phyloP scores from a whole-genome alignment of 2,888 invertebrate genomes.

The Phyllotreta cruciferae region DNA sequence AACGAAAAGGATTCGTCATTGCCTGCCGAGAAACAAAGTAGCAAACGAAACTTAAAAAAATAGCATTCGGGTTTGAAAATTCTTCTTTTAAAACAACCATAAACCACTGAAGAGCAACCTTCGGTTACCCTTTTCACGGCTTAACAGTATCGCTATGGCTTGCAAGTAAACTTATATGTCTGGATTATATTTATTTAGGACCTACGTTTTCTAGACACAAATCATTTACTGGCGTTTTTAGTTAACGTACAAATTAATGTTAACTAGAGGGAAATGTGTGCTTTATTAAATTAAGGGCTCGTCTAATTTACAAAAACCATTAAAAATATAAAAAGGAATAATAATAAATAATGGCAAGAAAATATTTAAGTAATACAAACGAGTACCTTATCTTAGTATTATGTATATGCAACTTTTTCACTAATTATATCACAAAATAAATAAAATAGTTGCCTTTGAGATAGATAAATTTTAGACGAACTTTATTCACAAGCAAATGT shows the following conservation, averaged over 20 bases:
- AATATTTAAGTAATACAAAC: too few relatives aligned
- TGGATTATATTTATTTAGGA: slow-evolving; percentile 56
- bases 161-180: slow-evolving; percentile 56
- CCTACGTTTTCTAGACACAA: slow-evolving; percentile 59
- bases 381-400: too few relatives aligned
- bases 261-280: slow-evolving; percentile 25
- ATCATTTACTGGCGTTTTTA: slow-evolving; percentile 53
- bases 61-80: neutral
- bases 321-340: too few relatives aligned
- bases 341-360: too few relatives aligned
- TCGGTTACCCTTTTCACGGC: slow-evolving; percentile 41
- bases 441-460: too few relatives aligned
- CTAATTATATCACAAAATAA: too few relatives aligned
- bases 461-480: too few relatives aligned
- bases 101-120: slow-evolving; percentile 7
- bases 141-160: slow-evolving; percentile 56
- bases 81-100: neutral
- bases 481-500: too few relatives aligned
- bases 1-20: too few relatives aligned
- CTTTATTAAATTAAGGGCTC: neutral
- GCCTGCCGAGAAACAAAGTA: neutral
- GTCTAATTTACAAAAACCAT: too few relatives aligned
- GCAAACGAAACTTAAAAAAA: slow-evolving; percentile 1
- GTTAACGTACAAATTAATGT: slow-evolving; percentile 30
- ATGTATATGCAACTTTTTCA: too few relatives aligned